These are phyloP conservation scores for Drosophila baimaii DNA, from an alignment of 1,140 invertebrate species.

Conservation along the genomic window DNA sequence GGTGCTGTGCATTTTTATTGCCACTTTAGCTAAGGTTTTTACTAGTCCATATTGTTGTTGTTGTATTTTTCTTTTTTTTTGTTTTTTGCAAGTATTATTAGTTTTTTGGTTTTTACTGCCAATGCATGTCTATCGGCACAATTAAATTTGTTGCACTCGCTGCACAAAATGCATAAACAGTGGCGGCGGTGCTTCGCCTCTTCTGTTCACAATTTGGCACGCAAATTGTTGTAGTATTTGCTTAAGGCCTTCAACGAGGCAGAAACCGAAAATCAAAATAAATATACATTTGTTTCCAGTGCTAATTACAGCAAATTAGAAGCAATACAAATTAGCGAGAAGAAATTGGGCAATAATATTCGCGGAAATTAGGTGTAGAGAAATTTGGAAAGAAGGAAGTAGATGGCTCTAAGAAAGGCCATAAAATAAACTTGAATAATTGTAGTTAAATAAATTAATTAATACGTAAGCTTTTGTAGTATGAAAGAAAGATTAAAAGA, in stretches of 20 bases:
- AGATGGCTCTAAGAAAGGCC: background rate
- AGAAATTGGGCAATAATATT: conserved; percentile 6
- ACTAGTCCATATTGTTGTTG: conserved; percentile 4
- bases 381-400: background rate
- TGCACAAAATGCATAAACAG: conserved; percentile 82
- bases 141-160: conserved; percentile 82
- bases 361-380: background rate
- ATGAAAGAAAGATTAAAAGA: too few relatives aligned
- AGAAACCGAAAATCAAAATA: conserved; percentile 47
- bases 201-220: conserved; percentile 72
- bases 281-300: conserved; percentile 21
- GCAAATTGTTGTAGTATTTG: conserved; percentile 72
- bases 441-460: background rate
- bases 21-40: conserved; percentile 72
- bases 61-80: background rate
- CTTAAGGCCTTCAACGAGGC: conserved; percentile 69
- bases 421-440: background rate
- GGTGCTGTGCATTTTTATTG: conserved; percentile 79
- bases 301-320: conserved; percentile 34
- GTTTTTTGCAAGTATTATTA: conserved; percentile 40
- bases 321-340: conserved; percentile 23
- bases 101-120: conserved; percentile 72
- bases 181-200: conserved; percentile 43
- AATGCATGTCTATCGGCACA: conserved; percentile 79
- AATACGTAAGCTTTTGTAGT: too few relatives aligned